A percentile compares a stretch with the other conserved stretches of the same genome.
phyloP scores from a whole-genome alignment of 2,113 vertebrate genomes.

The Psilopsiagon aymara region DNA sequence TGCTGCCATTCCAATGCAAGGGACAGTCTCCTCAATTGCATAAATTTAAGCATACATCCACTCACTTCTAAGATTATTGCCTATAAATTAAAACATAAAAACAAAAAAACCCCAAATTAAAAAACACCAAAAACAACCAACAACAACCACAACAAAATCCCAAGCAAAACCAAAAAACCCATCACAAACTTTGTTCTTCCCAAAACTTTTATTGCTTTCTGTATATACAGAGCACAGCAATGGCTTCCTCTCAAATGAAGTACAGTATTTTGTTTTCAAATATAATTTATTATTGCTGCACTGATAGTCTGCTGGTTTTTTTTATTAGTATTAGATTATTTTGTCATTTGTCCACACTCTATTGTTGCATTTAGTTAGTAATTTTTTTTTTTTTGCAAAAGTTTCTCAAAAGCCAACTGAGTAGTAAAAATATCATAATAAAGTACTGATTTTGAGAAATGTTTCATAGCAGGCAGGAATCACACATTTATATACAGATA shows the following conservation, averaged over 20 bases:
- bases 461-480: neutral
- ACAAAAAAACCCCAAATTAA: neutral
- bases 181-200: neutral
- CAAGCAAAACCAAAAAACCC: neutral
- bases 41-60: neutral
- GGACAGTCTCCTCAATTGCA: neutral
- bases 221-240: neutral
- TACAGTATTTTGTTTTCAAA: neutral
- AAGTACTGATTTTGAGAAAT: neutral
- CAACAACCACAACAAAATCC: neutral
- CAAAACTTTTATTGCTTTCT: neutral
- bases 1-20: neutral
- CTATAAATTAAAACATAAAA: neutral
- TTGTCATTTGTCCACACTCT: neutral
- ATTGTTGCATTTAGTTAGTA: neutral
- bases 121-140: too few relatives aligned
- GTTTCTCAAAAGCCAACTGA: neutral
- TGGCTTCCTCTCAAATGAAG: neutral
- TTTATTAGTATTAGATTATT: neutral
- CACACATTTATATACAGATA: neutral
- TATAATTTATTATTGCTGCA: neutral
- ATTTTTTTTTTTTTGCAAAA: neutral
- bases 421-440: neutral
- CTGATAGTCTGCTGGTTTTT: neutral
- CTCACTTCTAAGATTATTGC: neutral